Evolutionary conservation across 2,113 vertebrate genomes (phyloP), one percentile per base, ranked within the genome.

Genomic region (Ginglymostoma cirratum): DNA sequence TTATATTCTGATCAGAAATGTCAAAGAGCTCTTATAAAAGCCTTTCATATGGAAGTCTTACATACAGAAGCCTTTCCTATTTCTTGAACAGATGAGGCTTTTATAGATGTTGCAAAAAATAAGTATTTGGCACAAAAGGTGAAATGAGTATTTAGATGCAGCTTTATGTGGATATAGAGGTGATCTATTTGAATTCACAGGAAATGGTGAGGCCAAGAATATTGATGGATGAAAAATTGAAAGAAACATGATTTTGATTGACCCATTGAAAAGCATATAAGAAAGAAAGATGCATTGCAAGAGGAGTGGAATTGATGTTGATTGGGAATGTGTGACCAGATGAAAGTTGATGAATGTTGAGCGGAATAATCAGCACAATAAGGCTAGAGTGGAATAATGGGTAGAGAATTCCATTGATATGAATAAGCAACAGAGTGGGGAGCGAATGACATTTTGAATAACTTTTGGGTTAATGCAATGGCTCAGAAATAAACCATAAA

Each of bases 221-320:
- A 93, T 65, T 66, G 89, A 19, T 65, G 38, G 34, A 93, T 93
- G 34, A 66, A 93, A 93, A 92, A 66, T 93, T 93, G 89, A 93
- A 93, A 67, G 89, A 38, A 93, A 66, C 65, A 93, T 93, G 61
- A 93, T 93, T 93, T 93, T 93, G 89, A 93, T 93, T 93, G 89
- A 93, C 65, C 61, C 61, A 93, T 93, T 93, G 89, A 93, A 27
- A 93, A 93, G 61, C 89, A 66, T 2, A 21, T n/a, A 93, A 66
- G 89, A 38, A 66, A 93, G 66, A 65, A 93, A 93, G 61, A 93
- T 38, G 61, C 34, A 67, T 65, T 67, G 89, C 89, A 93, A 93
- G n/a, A 38, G 65, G 89, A 93, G 5, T 45, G 21, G 89, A 93
- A 93, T 93, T 93, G 89, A 93, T 66, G 89, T 93, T 93, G 89